A percentile compares a stretch with the other conserved stretches of the same genome.
phyloP scores from a whole-genome alignment of 2,113 vertebrate species.

The Octodon degus region DNA sequence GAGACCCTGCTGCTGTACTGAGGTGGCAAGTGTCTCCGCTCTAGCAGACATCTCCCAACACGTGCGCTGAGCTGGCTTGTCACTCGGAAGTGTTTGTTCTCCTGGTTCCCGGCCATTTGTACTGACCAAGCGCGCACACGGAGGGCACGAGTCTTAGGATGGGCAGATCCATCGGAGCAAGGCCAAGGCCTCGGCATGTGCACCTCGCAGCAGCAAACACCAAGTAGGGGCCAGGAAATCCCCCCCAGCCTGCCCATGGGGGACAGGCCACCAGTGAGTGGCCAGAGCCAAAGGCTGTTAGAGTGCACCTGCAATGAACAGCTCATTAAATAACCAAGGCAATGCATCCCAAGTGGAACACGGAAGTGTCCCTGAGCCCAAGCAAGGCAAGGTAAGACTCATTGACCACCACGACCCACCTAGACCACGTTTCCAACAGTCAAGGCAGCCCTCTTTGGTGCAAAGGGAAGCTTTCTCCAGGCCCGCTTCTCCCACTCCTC shows the following conservation, averaged over 20 bases:
- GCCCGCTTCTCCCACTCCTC: background rate
- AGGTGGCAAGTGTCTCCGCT: background rate
- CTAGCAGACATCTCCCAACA: background rate
- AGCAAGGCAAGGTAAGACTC: background rate
- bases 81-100: background rate
- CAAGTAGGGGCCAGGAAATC: conserved; percentile 59
- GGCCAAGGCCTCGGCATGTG: conserved; percentile 33
- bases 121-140: background rate
- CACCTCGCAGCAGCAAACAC: conserved; percentile 68
- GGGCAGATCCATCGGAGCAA: conserved; percentile 71
- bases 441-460: background rate
- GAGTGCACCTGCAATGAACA: background rate
- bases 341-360: background rate
- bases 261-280: background rate
- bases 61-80: background rate
- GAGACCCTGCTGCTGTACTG: fast-evolving
- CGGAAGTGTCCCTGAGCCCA: background rate
- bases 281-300: background rate
- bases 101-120: background rate
- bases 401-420: too few relatives aligned
- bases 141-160: background rate
- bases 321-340: conserved; percentile 69
- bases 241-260: conserved; percentile 63
- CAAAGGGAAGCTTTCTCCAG: background rate
- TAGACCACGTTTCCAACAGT: background rate